These are phyloP conservation scores for Enoplosus armatus DNA, from an alignment of 2,797 vertebrate genomes.

Conservation along the genomic window DNA sequence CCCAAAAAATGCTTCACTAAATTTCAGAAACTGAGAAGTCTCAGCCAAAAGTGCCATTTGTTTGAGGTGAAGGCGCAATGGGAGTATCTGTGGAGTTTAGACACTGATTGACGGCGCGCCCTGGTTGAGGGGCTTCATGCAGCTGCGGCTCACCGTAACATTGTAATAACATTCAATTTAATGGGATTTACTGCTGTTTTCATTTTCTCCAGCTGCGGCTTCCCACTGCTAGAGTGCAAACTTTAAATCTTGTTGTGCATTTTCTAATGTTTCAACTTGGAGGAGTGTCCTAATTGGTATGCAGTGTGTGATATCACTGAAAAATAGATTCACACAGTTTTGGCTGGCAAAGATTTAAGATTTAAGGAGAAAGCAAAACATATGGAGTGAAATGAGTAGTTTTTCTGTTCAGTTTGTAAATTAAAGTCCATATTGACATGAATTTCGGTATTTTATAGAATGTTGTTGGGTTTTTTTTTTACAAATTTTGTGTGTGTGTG, in stretches of 20 bases:
- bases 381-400: background rate
- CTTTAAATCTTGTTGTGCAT: conserved; percentile 16
- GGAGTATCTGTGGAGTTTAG: conserved; percentile 60
- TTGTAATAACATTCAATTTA: conserved; percentile 38
- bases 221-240: conserved; percentile 7
- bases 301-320: conserved; percentile 10
- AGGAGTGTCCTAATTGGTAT: conserved; percentile 20
- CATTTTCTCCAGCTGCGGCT: conserved; percentile 27
- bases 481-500: background rate
- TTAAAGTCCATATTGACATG: background rate
- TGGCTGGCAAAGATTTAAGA: accelerated
- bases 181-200: conserved; percentile 52
- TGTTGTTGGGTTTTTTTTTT: background rate
- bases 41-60: background rate
- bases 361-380: background rate
- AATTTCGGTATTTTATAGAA: background rate
- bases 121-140: conserved; percentile 46
- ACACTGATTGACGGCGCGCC: conserved; percentile 57
- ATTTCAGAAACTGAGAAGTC: background rate
- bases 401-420: background rate
- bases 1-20: too few species aligned
- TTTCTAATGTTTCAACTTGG: background rate
- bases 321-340: background rate
- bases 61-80: background rate
- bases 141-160: conserved; percentile 45